phyloP scores from a whole-genome alignment of 2,888 invertebrate species.

The Ectropis crepuscularia region DNA sequence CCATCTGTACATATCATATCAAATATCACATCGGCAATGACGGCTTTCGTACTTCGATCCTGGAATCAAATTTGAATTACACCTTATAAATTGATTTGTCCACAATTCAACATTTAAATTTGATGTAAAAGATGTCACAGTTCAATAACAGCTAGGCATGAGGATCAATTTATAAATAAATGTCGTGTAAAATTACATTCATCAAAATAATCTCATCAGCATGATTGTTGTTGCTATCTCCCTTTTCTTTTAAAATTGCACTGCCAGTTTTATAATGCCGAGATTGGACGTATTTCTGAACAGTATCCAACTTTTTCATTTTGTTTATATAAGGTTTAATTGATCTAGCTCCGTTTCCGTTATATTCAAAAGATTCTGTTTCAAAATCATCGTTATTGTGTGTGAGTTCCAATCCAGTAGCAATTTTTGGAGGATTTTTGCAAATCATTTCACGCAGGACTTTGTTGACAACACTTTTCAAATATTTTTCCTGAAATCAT shows the following conservation, averaged over 20 bases:
- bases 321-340: background rate
- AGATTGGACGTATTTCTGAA: background rate
- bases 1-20: background rate
- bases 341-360: background rate
- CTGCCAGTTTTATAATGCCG: background rate
- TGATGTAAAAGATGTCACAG: no score
- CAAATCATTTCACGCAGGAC: conserved; percentile 2
- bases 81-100: background rate
- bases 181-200: background rate
- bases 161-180: no score
- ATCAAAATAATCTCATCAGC: background rate
- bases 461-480: background rate
- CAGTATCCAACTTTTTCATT: background rate
- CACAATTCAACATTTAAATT: no score
- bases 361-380: background rate
- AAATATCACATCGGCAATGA: background rate
- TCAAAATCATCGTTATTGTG: background rate
- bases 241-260: background rate
- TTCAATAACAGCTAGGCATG: background rate
- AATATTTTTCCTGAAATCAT: background rate
- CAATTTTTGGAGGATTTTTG: background rate
- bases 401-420: background rate
- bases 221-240: background rate
- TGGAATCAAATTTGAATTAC: background rate
- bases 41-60: background rate